Percentiles rank a stretch among this genome's conserved stretches.
Conservation (phyloP, 1,140 invertebrate genomes). For the Scaptomyza pallida region DNA sequence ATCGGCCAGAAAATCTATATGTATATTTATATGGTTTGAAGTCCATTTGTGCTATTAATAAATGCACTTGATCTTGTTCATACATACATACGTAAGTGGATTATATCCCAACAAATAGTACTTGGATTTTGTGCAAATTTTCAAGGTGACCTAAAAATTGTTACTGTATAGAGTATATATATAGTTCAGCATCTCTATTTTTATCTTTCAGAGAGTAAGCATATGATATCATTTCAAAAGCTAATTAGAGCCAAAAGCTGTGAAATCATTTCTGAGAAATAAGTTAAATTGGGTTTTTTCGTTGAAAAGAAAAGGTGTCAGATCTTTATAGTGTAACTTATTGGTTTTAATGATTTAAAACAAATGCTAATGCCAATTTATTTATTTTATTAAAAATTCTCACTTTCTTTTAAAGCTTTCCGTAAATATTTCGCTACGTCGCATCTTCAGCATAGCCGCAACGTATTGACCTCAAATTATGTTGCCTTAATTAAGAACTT, state of each 20-base stretch:
- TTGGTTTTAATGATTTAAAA: too few relatives aligned
- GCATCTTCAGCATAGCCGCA: slow-evolving; percentile 15
- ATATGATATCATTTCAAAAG: neutral
- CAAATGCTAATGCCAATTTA: too few relatives aligned
- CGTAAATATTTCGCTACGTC: too few relatives aligned
- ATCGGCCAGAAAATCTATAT: slow-evolving; percentile 11
- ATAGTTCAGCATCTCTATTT: neutral
- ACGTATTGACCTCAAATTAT: slow-evolving; percentile 49
- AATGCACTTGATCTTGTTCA: slow-evolving; percentile 66
- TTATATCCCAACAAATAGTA: slow-evolving; percentile 9
- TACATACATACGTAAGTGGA: too few relatives aligned
- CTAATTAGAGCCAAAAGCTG: slow-evolving; percentile 17
- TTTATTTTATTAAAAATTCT: too few relatives aligned
- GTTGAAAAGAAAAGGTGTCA: too few relatives aligned
- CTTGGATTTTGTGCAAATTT: slow-evolving; percentile 31
- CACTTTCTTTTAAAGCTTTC: too few relatives aligned
- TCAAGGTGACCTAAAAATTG: slow-evolving; percentile 53
- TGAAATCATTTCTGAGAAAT: slow-evolving; percentile 34
- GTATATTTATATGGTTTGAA: slow-evolving; percentile 17
- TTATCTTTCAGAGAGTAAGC: neutral
- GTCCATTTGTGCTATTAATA: slow-evolving; percentile 56
- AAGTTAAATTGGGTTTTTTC: neutral
- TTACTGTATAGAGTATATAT: neutral
- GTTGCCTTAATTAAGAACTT: slow-evolving; percentile 57
- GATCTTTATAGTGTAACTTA: too few relatives aligned